These are phyloP conservation scores for Embiotoca jacksoni DNA, from an alignment of 2,113 vertebrate species.

Conservation along the genomic window DNA sequence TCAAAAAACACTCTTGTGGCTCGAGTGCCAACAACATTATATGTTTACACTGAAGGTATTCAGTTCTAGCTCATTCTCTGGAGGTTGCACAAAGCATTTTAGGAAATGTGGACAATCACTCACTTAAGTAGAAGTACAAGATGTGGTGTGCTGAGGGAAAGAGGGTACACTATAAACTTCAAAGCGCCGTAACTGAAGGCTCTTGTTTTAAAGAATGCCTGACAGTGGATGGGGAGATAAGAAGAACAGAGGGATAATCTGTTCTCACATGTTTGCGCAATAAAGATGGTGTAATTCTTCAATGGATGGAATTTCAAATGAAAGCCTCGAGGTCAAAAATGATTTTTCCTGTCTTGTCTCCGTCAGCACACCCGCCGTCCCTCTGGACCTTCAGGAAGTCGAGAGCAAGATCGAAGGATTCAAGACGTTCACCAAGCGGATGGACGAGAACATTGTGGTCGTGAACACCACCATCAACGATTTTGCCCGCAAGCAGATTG, in stretches of 20 bases:
- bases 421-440: slow-evolving; percentile 94
- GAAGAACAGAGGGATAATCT: background rate
- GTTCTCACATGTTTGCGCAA: slow-evolving; percentile 3
- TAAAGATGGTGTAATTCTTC: slow-evolving; percentile 11
- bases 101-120: background rate
- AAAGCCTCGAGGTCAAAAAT: slow-evolving; percentile 3
- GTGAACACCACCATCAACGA: slow-evolving; percentile 93
- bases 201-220: slow-evolving; percentile 26
- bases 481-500: slow-evolving; percentile 94
- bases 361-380: slow-evolving; percentile 86
- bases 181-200: background rate
- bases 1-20: background rate
- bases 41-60: background rate
- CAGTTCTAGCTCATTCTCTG: background rate
- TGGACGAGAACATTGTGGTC: slow-evolving; percentile 94
- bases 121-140: too few species aligned
- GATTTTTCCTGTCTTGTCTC: slow-evolving; percentile 73
- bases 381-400: slow-evolving; percentile 95
- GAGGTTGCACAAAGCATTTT: background rate
- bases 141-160: too few species aligned
- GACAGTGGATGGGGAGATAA: slow-evolving; percentile 43
- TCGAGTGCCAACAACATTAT: background rate
- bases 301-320: background rate
- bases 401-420: slow-evolving; percentile 95
- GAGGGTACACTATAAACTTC: background rate